These are phyloP conservation scores for Minunthozetes semirufus DNA, from an alignment of 2,888 invertebrate genomes.

Conservation along the genomic window DNA sequence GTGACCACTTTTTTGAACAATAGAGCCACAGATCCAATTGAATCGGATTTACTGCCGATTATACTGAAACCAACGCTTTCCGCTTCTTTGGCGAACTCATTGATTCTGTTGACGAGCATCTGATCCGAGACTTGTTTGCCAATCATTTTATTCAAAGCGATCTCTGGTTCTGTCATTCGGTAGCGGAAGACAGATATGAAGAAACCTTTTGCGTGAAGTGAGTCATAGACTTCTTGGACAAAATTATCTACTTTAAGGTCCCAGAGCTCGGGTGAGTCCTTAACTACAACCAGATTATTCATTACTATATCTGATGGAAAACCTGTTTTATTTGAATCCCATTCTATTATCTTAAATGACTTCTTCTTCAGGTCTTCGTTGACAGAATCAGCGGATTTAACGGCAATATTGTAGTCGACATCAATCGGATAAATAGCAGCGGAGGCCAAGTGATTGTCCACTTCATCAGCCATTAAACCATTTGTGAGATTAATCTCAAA, in stretches of 20 bases:
- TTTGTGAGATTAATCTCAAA: constrained; percentile 57
- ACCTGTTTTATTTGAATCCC: not conserved
- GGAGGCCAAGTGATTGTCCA: constrained; percentile 21
- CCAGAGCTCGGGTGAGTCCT: not conserved
- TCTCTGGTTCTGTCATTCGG: not conserved
- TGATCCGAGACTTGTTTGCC: not conserved
- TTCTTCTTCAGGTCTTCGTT: not conserved
- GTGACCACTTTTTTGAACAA: not conserved
- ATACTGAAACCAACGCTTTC: not conserved
- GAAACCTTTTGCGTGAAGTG: not conserved
- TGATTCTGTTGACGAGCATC: too few relatives aligned
- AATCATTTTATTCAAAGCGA: not conserved
- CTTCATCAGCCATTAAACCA: constrained; percentile 22
- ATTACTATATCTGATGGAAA: not conserved
- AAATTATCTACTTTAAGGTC: not conserved
- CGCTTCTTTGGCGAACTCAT: not conserved
- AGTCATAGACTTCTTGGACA: not conserved
- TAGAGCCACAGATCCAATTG: too few relatives aligned
- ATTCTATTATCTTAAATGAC: not conserved
- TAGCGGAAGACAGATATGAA: not conserved
- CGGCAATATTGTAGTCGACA: constrained; percentile 56
- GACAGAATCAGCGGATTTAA: not conserved
- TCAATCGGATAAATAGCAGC: constrained; percentile 43
- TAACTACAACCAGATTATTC: not conserved
- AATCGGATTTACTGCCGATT: too few relatives aligned